Conservation (phyloP, 53 echinoderm and acorn worm genomes). For the Holothuria scabra region DNA sequence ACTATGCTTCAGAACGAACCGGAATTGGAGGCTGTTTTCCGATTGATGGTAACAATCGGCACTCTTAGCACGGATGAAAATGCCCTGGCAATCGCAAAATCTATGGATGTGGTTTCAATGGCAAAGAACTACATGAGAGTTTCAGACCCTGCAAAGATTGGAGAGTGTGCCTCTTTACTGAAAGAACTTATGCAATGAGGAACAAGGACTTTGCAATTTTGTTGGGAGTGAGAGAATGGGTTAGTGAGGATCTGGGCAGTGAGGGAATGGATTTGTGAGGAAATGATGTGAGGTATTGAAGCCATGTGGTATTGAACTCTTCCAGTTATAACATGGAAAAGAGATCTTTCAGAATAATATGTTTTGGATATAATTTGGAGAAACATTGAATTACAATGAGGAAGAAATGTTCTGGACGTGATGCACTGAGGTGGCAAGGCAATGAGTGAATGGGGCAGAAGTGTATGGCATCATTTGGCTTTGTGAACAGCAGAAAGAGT, state of each 20-base stretch:
- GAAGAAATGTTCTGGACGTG: too few relatives aligned
- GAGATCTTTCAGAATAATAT: too few relatives aligned
- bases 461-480: too few relatives aligned
- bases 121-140: slow-evolving; percentile 58
- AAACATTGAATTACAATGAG: too few relatives aligned
- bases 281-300: not conserved
- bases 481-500: too few relatives aligned
- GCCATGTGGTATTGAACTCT: too few relatives aligned
- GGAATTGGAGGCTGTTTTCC: slow-evolving; percentile 80
- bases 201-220: not conserved
- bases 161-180: slow-evolving; percentile 76
- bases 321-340: too few relatives aligned
- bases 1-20: slow-evolving; percentile 63
- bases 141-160: slow-evolving; percentile 72
- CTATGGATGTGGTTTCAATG: slow-evolving; percentile 63
- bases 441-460: too few relatives aligned
- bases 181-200: slow-evolving; percentile 59
- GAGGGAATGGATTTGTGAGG: not conserved
- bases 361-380: too few relatives aligned
- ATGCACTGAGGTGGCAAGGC: too few relatives aligned
- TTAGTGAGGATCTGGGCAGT: too few relatives aligned
- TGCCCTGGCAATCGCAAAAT: slow-evolving; percentile 70
- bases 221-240: too few relatives aligned
- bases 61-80: slow-evolving; percentile 81
- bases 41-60: slow-evolving; percentile 87